A percentile compares a stretch with the other conserved stretches of the same genome.
phyloP scores from a whole-genome alignment of 2,797 vertebrate species.

The Ctenopoma multispine region DNA sequence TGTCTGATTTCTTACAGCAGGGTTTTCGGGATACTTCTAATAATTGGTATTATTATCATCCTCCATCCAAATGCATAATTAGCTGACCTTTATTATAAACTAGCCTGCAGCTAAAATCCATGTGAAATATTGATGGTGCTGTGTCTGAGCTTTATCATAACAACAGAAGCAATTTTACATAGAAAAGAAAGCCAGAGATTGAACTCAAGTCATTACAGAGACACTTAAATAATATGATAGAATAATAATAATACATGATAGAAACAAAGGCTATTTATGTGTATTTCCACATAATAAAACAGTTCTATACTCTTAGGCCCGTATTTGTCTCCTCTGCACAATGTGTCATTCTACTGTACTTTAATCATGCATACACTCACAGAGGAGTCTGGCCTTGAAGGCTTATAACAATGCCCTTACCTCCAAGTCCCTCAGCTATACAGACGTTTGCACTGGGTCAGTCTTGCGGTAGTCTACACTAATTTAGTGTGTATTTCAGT shows the following conservation, averaged over 20 bases:
- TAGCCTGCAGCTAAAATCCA: constrained; percentile 31
- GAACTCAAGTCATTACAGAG: not conserved
- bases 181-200: constrained; percentile 5
- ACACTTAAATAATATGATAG: no score
- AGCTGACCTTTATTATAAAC: constrained; percentile 52
- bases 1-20: constrained; percentile 25
- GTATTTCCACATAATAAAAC: not conserved
- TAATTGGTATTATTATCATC: constrained; percentile 37
- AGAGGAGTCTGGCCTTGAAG: constrained; percentile 1
- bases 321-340: not conserved
- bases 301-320: not conserved
- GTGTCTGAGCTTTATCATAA: constrained; percentile 25
- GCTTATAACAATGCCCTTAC: not conserved
- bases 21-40: constrained; percentile 17
- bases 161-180: constrained; percentile 26
- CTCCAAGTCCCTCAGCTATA: not conserved
- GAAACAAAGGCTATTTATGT: not conserved
- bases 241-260: not conserved
- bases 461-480: not conserved
- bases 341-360: not conserved
- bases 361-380: constrained; percentile 1
- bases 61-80: constrained; percentile 44
- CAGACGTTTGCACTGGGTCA: not conserved
- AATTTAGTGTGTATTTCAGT: constrained; percentile 5
- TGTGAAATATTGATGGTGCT: constrained; percentile 19